These are phyloP conservation scores for Cephalopholis sonnerati DNA, from an alignment of 2,113 vertebrate genomes.

Conservation along the genomic window DNA sequence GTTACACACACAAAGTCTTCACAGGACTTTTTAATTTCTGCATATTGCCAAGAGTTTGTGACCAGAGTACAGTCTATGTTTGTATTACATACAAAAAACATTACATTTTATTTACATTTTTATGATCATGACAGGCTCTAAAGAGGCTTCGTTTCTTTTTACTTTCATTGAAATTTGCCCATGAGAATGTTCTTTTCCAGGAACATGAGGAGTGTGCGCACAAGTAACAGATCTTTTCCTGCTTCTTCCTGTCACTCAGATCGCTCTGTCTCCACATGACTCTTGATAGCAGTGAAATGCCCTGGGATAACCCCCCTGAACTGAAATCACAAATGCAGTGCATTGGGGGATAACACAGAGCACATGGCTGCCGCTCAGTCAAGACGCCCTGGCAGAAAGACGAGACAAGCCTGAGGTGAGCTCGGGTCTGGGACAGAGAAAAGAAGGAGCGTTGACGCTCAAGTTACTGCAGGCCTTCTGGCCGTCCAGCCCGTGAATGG, in stretches of 20 bases:
- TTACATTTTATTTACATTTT: neutral
- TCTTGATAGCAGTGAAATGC: constrained; percentile 16
- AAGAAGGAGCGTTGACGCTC: constrained; percentile 49
- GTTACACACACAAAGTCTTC: neutral
- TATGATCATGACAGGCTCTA: neutral
- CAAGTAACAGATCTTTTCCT: constrained; percentile 5
- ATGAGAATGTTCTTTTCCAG: neutral
- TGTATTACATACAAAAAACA: neutral
- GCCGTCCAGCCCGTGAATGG: constrained; percentile 63
- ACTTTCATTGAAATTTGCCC: neutral
- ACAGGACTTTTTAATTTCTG: neutral
- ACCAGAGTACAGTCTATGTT: neutral
- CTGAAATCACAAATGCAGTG: constrained; percentile 21
- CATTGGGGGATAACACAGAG: constrained; percentile 1
- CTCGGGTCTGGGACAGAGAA: constrained; percentile 31
- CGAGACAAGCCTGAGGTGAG: constrained; percentile 52
- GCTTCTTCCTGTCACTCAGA: constrained; percentile 22
- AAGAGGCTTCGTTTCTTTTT: neutral
- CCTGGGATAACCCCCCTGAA: constrained; percentile 41
- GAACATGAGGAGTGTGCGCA: neutral
- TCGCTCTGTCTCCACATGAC: neutral
- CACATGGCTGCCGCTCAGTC: constrained; percentile 43
- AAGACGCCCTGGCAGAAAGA: constrained; percentile 51
- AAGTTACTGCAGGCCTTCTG: constrained; percentile 65
- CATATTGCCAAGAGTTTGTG: neutral